Base-by-base conservation (phyloP, 2,888 invertebrate genomes). In the Bimastos eiseni region DNA sequence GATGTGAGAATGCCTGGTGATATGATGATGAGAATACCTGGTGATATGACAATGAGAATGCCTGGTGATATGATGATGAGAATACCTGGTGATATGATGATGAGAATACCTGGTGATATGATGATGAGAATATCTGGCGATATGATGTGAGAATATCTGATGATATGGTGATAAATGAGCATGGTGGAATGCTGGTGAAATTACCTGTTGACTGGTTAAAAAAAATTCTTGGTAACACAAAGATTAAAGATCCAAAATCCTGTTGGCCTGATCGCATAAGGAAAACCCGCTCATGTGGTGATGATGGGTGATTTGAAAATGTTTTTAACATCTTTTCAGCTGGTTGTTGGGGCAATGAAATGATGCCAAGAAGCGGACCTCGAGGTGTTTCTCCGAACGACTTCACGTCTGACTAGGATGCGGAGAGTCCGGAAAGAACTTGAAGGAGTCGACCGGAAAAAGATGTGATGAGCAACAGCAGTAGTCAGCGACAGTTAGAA, bases 401-500 rank as follows among this genome's bases (percentile, higher is more conserved):
- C 36, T 86, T 86, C 34, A 86, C 86, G 8, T 86, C 86, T 21
- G 86, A 86, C 37, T 86, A 86, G 86, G 36, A 70, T 11, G 8
- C 70, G 70, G n/a, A 70, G 70, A 70, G 3, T 70, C 70, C 30
- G 30, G 6, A 70, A 30, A n/a, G 8, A 30, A n/a, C 70, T n/a
- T 13, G n/a, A 70, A 70, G n/a, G 70, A 70, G 70, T n/a, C 11
- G n/a, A 70, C 30, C 11, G 6, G 70, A 70, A 70, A 70, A 13
- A 70, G 70, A 70, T 70, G 70, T 70, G 30, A 70, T n/a, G 70
- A 70, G 37, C n/a, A 34, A 86, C 86, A 86, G 86, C 36, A 5
- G 86, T 86, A 86, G 86, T 86, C 36, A 86, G 86, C 86, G 19
- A 21, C 86, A 86, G 86, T 86, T 86, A 86, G 86, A 86, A 37